Percentiles rank a stretch among this genome's conserved stretches.
Conservation (phyloP, 2,113 vertebrate species). For the Macquaria australasica region DNA sequence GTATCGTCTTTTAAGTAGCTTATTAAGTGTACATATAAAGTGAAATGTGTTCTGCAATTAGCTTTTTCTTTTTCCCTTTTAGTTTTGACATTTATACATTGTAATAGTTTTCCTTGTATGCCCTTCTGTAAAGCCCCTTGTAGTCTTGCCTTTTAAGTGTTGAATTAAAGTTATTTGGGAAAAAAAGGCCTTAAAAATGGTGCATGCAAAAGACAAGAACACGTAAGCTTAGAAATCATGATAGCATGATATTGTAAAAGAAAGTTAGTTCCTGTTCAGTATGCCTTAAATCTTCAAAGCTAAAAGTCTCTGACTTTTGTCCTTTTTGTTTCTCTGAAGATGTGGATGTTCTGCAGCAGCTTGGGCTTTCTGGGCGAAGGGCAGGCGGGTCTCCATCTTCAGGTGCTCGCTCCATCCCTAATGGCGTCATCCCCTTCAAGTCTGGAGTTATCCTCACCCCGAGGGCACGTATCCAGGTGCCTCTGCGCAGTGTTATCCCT, state of each 20-base stretch:
- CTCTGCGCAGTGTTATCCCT: slow-evolving; percentile 86
- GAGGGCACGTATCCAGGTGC: slow-evolving; percentile 88
- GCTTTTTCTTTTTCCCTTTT: neutral
- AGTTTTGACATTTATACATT: neutral
- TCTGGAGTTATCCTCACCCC: slow-evolving; percentile 95
- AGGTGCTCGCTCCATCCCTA: slow-evolving; percentile 75
- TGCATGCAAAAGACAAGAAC: neutral
- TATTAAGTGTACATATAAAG: slow-evolving; percentile 21
- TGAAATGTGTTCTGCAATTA: slow-evolving; percentile 1
- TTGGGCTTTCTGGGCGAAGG: slow-evolving; percentile 90
- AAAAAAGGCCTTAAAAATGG: neutral
- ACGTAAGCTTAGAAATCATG: neutral
- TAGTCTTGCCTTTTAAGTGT: neutral
- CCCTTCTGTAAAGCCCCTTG: neutral
- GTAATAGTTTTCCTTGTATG: neutral
- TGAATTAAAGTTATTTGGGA: neutral
- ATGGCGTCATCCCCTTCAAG: slow-evolving; percentile 92
- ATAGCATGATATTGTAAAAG: neutral
- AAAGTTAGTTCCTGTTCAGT: neutral
- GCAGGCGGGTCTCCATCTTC: slow-evolving; percentile 66
- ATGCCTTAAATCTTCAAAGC: neutral
- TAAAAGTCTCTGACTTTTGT: slow-evolving; percentile 11
- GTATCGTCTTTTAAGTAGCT: slow-evolving; percentile 1
- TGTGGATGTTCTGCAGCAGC: slow-evolving; percentile 94
- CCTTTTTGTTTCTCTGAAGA: slow-evolving; percentile 83